Evolutionary conservation across 2,113 vertebrate species (phyloP), one percentile per base, ranked within the genome.

Genomic region (Chlamydotis undulata): DNA sequence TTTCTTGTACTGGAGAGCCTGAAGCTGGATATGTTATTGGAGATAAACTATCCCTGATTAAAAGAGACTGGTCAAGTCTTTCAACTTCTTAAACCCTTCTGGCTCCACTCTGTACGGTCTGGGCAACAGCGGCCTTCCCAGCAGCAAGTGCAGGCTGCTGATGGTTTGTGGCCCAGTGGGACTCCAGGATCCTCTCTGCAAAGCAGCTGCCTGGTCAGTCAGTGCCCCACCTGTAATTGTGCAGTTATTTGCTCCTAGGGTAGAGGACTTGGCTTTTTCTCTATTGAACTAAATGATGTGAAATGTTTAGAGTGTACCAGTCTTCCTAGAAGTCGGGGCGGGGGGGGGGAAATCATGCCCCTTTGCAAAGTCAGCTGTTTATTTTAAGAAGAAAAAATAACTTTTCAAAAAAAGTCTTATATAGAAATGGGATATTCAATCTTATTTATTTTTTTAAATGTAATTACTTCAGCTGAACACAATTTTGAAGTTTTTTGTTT

Each of bases 91-190:
- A 56, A 19, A 7, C 7, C 10, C 7, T 52, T 43, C 11, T 50
- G 56, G 4, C 29, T 52, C 1, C 0, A 0, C 6, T 50, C 5
- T 14, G 15, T 33, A 7, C 19, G 10, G 17, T 22, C 55, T 67
- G 82, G 3, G 19, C 7, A 11, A 53, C 26, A 22, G 47, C 75
- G 45, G 8, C 50, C 16, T 50, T 57, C 22, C 4, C 19, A 70
- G 64, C 70, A 53, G 21, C 21, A 23, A 15, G 24, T 37, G 67
- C 10, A 11, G 9, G 0, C 21, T 33, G 45, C 49, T 63, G 61
- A 2, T 21, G 31, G 45, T 83, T 21, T 24, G 55, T 64, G 70
- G 23, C 19, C 41, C 28, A 7, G 0, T 12, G 53, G 56, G 19
- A 19, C 31, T 82, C 21, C 28, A 50, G 22, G 43, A 22, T 55